Base-by-base conservation (phyloP, 2,888 invertebrate species). In the Hyles lineata region DNA sequence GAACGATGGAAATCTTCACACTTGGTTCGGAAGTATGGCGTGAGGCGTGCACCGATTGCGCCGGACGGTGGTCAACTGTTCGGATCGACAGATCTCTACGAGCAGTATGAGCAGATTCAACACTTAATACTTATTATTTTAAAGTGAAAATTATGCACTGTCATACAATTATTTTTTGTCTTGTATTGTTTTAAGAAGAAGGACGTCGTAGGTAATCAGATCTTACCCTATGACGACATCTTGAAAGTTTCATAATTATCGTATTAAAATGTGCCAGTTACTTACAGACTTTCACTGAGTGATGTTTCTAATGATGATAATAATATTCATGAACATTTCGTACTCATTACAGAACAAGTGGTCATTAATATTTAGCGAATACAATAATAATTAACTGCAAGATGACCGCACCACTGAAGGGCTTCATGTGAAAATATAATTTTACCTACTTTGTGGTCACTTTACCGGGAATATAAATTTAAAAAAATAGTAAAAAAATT, bases 21-120 rank as follows among this genome's bases (percentile, higher is more conserved):
- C 72, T 80, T 74, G 76, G 77, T 78, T 77, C 75, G 76, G 75
- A 70, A 70, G 76, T 74, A 72, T 79, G 78, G 73, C 78, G 79
- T 79, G 75, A 78, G 79, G 87, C 92, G 92, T 91, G 91, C 85
- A 83, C 75, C 82, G 81, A 77, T 81, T 83, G 83, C 87, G 91
- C 88, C 91, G 93, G 93, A 90, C 94, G 84, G 78, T 93, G 94
- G 94, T 94, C 94, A 94, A 94, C 93, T 93, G 91, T 75, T 76
- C 73, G 71, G 75, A 78, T 81, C 76, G 80, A 78, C 82, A 79
- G 79, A 82, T 83, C 80, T 76, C 78, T 77, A 81, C 83, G 80
- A 83, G 78, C 58, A 19, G 70, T 63, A 67, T 74, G 74, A 72
- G 70, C 70, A 59, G 73, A 74, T 35, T 60, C 60, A 35, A 71